Conservation (phyloP, 2,113 vertebrate species). For the Notechis scutatus region DNA sequence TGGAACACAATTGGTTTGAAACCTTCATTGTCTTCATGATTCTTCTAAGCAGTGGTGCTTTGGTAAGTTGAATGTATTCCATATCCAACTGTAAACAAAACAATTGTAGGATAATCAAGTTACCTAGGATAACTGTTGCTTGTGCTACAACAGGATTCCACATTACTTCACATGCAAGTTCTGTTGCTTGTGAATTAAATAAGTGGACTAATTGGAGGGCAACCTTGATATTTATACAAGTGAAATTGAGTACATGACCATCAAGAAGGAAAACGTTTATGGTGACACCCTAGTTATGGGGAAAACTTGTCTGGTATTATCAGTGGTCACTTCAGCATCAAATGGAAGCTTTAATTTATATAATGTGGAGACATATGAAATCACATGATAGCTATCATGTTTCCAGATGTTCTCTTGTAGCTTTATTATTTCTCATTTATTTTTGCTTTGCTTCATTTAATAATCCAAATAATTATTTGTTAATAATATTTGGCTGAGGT, state of each 20-base stretch:
- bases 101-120: not conserved
- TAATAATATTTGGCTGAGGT: not conserved
- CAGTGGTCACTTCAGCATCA: not conserved
- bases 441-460: not conserved
- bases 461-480: not conserved
- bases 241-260: not conserved
- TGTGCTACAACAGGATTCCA: not conserved
- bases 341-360: not conserved
- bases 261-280: not conserved
- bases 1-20: constrained; percentile 98
- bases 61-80: constrained; percentile 74
- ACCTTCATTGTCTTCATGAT: constrained; percentile 98
- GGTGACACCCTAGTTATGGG: not conserved
- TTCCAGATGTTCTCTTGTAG: not conserved
- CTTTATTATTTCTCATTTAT: not conserved
- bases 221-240: not conserved
- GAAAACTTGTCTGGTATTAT: not conserved
- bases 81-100: not conserved
- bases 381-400: not conserved
- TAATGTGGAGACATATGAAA: not conserved
- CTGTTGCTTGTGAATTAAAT: not conserved
- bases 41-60: constrained; percentile 91
- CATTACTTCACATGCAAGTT: not conserved
- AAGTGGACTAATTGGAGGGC: not conserved
- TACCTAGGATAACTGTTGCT: not conserved